phyloP scores from a whole-genome alignment of 2,113 vertebrate genomes.

The Anser cygnoides region DNA sequence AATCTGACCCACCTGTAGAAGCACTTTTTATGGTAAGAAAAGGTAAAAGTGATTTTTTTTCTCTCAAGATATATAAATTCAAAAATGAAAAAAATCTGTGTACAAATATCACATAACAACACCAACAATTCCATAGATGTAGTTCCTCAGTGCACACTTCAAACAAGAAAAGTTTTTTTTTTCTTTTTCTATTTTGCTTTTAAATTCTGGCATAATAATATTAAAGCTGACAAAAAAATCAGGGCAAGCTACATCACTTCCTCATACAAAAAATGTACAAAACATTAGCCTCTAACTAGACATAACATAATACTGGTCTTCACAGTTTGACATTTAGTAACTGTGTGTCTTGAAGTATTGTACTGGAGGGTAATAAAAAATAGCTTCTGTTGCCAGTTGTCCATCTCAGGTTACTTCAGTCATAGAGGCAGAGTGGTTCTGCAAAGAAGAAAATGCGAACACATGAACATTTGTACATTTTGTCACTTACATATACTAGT shows the following conservation, averaged over 20 bases:
- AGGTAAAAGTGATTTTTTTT: conserved; percentile 68
- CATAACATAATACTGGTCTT: conserved; percentile 90
- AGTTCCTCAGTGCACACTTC: conserved; percentile 84
- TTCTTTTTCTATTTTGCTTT: conserved; percentile 62
- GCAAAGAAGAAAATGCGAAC: conserved; percentile 59
- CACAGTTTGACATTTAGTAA: conserved; percentile 85
- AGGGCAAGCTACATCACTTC: conserved; percentile 94
- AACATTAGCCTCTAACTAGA: conserved; percentile 95
- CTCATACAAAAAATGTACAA: conserved; percentile 99
- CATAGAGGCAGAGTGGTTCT: conserved; percentile 99
- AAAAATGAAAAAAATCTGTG: conserved; percentile 77
- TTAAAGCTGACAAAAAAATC: conserved; percentile 86
- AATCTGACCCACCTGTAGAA: conserved; percentile 47
- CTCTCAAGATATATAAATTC: conserved; percentile 78
- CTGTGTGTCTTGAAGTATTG: conserved; percentile 92
- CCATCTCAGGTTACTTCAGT: conserved; percentile 98
- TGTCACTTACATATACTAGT: neutral
- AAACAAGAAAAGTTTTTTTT: conserved; percentile 79
- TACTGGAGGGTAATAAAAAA: conserved; percentile 87
- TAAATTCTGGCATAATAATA: conserved; percentile 89
- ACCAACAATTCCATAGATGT: conserved; percentile 84
- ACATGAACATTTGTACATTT: neutral
- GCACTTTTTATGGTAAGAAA: conserved; percentile 71
- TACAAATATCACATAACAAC: conserved; percentile 98
- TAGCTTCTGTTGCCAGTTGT: conserved; percentile 77